phyloP scores from a whole-genome alignment of 2,113 vertebrate genomes.

The Catagonus wagneri region DNA sequence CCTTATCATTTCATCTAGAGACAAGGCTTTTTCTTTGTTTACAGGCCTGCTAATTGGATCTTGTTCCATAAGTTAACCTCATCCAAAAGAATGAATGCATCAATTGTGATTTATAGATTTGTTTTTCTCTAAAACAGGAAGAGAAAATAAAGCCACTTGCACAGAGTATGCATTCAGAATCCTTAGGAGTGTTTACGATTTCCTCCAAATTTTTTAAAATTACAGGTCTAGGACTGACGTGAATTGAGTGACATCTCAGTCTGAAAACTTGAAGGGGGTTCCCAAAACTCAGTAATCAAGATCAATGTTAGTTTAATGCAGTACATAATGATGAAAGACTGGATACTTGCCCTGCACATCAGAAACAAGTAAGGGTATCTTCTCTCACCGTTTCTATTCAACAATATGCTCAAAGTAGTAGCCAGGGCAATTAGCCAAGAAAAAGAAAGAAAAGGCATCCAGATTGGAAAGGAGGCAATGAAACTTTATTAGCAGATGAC shows the following conservation, averaged over 20 bases:
- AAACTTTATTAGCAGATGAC: neutral
- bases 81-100: neutral
- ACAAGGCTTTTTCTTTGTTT: slow-evolving; percentile 8
- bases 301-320: neutral
- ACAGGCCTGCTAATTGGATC: neutral
- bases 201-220: neutral
- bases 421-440: neutral
- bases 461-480: neutral
- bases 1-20: slow-evolving; percentile 27
- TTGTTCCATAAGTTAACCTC: slow-evolving; percentile 46
- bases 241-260: neutral
- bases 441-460: slow-evolving; percentile 26
- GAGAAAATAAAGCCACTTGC: neutral
- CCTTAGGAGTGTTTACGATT: neutral
- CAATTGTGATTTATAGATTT: slow-evolving; percentile 38
- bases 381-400: neutral
- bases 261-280: neutral
- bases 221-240: neutral
- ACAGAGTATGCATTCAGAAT: slow-evolving; percentile 41
- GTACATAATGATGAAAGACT: neutral
- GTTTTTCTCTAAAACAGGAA: neutral
- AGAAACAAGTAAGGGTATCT: slow-evolving; percentile 4
- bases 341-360: neutral
- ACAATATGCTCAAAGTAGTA: neutral
- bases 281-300: neutral